These are phyloP conservation scores for Protomyctophum bolini DNA, from an alignment of 2,113 vertebrate genomes.

Conservation along the genomic window DNA sequence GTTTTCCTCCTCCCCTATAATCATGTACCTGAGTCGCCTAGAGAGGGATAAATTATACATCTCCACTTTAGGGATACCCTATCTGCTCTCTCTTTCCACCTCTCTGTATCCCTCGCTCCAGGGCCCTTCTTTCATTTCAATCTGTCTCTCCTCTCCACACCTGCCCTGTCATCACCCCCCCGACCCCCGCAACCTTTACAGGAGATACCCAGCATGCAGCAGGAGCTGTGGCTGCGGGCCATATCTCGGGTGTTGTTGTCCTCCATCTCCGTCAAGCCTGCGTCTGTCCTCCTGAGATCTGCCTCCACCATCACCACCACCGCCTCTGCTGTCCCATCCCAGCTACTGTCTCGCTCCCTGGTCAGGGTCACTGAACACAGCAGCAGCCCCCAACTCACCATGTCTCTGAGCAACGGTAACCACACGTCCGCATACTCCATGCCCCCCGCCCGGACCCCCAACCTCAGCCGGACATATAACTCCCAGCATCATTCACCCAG, in stretches of 20 bases:
- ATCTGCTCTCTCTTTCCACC: conserved; percentile 31
- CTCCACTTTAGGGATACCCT: conserved; percentile 47
- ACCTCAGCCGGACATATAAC: conserved; percentile 17
- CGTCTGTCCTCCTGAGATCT: conserved; percentile 52
- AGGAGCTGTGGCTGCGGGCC: conserved; percentile 55
- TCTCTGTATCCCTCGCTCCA: conserved; percentile 29
- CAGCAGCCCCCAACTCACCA: neutral
- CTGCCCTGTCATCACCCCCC: neutral
- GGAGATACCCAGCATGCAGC: conserved; percentile 63
- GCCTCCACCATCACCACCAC: neutral
- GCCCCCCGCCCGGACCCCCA: conserved; percentile 19
- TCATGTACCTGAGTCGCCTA: conserved; percentile 8
- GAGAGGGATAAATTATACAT: conserved; percentile 54
- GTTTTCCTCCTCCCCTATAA: conserved; percentile 14
- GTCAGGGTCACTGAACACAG: neutral
- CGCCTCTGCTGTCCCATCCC: neutral
- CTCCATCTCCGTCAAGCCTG: conserved; percentile 36
- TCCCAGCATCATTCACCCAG: conserved; percentile 36
- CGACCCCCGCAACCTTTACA: neutral
- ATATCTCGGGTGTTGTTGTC: conserved; percentile 38
- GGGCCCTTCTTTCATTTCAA: conserved; percentile 55
- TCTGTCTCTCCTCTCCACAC: conserved; percentile 26
- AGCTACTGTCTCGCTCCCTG: neutral
- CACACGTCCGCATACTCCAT: neutral
- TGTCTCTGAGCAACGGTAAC: conserved; percentile 6